A percentile compares a stretch with the other conserved stretches of the same genome.
phyloP scores from a whole-genome alignment of 1,140 invertebrate species.

The Atta texana region DNA sequence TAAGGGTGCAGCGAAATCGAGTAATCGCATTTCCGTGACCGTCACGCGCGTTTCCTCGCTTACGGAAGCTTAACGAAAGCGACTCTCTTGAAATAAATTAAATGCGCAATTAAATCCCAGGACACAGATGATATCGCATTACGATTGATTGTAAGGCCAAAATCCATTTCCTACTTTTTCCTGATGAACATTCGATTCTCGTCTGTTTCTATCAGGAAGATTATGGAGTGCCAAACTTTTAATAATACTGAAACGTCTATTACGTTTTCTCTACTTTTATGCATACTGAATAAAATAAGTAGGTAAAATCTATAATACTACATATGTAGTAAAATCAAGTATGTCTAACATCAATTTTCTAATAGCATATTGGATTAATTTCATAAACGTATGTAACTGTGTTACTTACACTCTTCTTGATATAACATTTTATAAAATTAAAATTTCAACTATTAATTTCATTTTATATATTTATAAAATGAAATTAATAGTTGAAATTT shows the following conservation, averaged over 20 bases:
- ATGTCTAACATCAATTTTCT: not conserved
- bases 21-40: slow-evolving; percentile 38
- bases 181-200: slow-evolving; percentile 4
- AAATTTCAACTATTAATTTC: no score
- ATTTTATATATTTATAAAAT: not conserved
- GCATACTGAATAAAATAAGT: not conserved
- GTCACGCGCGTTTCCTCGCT: slow-evolving; percentile 10
- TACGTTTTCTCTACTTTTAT: not conserved
- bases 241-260: not conserved
- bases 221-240: not conserved
- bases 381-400: not conserved
- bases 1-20: slow-evolving; percentile 52
- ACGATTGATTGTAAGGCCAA: slow-evolving; percentile 22
- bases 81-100: slow-evolving; percentile 44
- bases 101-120: slow-evolving; percentile 54
- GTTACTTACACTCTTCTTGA: not conserved
- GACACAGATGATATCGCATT: slow-evolving; percentile 39
- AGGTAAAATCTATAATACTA: no score
- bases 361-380: not conserved
- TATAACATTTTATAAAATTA: not conserved
- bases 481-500: not conserved
- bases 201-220: not conserved
- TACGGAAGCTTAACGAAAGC: slow-evolving; percentile 25
- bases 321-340: not conserved
- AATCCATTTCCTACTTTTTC: not conserved